Percentiles rank a stretch among this genome's conserved stretches.
These are phyloP conservation scores for Melolontha melolontha DNA, from an alignment of 2,888 invertebrate genomes.

Conservation along the genomic window DNA sequence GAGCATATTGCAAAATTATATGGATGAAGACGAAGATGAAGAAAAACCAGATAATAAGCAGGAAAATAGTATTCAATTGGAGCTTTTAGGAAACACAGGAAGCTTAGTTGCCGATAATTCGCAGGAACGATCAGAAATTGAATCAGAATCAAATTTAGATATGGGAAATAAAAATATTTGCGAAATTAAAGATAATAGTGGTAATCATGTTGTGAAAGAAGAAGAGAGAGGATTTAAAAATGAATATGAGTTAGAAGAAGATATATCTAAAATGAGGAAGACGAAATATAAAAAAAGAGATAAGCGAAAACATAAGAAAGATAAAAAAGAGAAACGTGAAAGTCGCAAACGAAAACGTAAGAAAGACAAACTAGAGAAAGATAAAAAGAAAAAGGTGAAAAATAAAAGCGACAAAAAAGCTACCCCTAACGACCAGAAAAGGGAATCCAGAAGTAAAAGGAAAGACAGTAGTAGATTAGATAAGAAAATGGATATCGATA, in stretches of 20 bases:
- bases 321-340: slow-evolving; percentile 18
- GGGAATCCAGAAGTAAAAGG: slow-evolving; percentile 28
- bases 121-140: background rate
- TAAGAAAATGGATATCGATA: slow-evolving; percentile 32
- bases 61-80: no score
- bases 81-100: no score
- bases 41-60: slow-evolving; percentile 44
- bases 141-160: background rate
- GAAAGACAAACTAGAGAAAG: slow-evolving; percentile 14
- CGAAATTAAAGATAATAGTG: background rate
- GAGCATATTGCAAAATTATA: slow-evolving; percentile 61
- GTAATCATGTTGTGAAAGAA: background rate
- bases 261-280: background rate
- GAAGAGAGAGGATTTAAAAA: background rate
- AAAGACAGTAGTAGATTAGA: slow-evolving; percentile 19
- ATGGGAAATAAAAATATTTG: background rate
- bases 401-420: slow-evolving; percentile 13
- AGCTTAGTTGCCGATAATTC: background rate
- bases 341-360: slow-evolving; percentile 12
- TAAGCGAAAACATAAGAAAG: slow-evolving; percentile 4
- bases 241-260: background rate
- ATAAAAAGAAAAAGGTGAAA: slow-evolving; percentile 19
- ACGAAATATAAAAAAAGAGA: background rate
- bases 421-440: slow-evolving; percentile 3
- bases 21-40: slow-evolving; percentile 58